Evolutionary conservation across 2,797 vertebrate genomes (phyloP).

Genomic region (Luscinia megarhynchos): DNA sequence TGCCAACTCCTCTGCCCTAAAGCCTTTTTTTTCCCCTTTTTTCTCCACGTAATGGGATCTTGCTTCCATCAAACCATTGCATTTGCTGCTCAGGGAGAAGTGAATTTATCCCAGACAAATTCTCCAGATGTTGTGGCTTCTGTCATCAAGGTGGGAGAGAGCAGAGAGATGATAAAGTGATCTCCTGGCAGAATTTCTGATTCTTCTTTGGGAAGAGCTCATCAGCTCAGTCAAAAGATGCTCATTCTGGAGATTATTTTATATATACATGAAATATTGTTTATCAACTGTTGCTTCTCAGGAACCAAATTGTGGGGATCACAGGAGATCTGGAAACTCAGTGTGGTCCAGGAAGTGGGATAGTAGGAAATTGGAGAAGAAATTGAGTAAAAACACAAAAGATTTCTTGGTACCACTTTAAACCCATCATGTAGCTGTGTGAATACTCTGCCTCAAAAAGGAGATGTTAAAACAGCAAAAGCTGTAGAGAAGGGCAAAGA

Average conservation of each 20-base stretch:
- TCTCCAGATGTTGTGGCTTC: background rate
- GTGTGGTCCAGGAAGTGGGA: background rate
- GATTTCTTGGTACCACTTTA: background rate
- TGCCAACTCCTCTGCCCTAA: background rate
- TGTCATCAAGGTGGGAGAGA: background rate
- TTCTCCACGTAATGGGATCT: background rate
- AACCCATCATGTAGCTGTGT: background rate
- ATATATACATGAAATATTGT: background rate
- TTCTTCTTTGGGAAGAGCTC: background rate
- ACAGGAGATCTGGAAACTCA: background rate
- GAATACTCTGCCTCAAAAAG: background rate
- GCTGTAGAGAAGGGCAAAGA: background rate
- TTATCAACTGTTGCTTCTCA: background rate
- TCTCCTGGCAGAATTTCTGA: background rate
- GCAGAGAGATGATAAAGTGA: background rate
- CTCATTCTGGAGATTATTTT: background rate
- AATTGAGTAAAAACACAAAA: background rate
- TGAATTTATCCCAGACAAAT: background rate
- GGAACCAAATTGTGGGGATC: background rate
- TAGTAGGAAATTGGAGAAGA: background rate
- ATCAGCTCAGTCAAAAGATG: background rate
- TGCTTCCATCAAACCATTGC: background rate
- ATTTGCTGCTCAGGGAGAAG: background rate
- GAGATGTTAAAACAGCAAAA: background rate
- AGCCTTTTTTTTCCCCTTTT: background rate